A percentile compares a stretch with the other conserved stretches of the same genome.
These are phyloP conservation scores for Brachycybe producta DNA, from an alignment of 2,888 invertebrate genomes.

Conservation along the genomic window DNA sequence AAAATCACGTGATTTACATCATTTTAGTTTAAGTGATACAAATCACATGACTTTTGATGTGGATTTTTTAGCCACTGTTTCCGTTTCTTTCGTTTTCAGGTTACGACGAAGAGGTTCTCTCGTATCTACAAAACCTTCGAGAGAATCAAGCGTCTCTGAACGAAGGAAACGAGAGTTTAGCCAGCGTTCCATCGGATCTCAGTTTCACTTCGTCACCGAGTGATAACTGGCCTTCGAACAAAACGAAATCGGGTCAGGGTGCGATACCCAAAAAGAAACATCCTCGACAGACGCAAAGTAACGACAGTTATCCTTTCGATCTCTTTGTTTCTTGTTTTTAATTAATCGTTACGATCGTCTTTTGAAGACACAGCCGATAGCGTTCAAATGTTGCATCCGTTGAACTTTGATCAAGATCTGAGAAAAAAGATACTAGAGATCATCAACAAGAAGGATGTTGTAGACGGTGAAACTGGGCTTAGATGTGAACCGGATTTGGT, in stretches of 20 bases:
- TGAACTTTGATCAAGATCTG: background rate
- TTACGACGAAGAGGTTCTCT: conserved; percentile 12
- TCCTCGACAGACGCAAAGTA: background rate
- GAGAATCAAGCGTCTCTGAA: conserved; percentile 8
- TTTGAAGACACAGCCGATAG: too few species aligned
- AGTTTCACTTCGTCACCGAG: conserved; percentile 17
- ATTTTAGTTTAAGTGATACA: too few species aligned
- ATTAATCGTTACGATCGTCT: too few species aligned
- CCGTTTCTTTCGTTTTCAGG: conserved; percentile 4
- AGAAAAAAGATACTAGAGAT: background rate
- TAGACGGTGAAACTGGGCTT: background rate
- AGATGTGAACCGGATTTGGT: background rate
- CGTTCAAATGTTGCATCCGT: too few species aligned
- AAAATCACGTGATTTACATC: too few species aligned
- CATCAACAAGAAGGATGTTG: background rate
- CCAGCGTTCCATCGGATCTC: conserved; percentile 16
- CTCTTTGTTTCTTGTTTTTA: background rate
- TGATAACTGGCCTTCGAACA: conserved; percentile 4
- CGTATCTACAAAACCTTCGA: conserved; percentile 7
- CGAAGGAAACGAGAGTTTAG: conserved; percentile 18
- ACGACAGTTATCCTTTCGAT: background rate
- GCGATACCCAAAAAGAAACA: conserved; percentile 23
- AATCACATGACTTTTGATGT: too few species aligned
- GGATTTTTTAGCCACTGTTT: too few species aligned
- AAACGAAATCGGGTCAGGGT: conserved; percentile 20